Conservation (phyloP, 2,888 invertebrate species). For the Hybos culiciformis region DNA sequence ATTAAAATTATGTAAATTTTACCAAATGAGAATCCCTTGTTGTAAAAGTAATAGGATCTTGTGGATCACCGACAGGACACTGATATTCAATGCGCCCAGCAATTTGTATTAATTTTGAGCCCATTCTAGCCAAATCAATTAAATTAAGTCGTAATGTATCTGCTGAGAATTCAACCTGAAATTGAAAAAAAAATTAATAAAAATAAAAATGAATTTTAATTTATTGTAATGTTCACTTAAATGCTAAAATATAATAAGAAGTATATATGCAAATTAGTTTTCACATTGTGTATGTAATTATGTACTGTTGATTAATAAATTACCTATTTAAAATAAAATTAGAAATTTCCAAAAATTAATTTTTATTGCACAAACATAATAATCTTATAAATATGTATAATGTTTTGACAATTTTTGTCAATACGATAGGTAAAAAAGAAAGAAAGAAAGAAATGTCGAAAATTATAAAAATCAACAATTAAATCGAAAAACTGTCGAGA, state of each 20-base stretch:
- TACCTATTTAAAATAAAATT: too few species aligned
- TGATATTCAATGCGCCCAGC: conserved; percentile 76
- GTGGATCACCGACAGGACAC: conserved; percentile 71
- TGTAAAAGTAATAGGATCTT: conserved; percentile 84
- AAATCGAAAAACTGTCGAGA: too few species aligned
- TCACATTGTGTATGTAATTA: too few species aligned
- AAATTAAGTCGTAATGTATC: conserved; percentile 78
- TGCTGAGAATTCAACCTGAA: conserved; percentile 80
- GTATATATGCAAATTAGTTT: background rate
- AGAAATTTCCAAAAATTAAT: too few species aligned
- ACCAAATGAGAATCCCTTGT: conserved; percentile 86
- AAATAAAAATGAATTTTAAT: background rate
- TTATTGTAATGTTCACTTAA: background rate
- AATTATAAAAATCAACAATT: too few species aligned
- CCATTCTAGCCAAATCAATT: conserved; percentile 73
- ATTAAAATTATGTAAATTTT: conserved; percentile 37
- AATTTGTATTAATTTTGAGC: conserved; percentile 66
- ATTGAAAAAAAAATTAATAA: conserved; percentile 17
- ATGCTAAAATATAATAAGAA: background rate
- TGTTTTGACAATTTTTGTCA: too few species aligned
- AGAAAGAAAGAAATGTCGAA: too few species aligned
- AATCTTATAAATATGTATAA: too few species aligned
- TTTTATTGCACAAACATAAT: too few species aligned
- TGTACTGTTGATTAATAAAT: too few species aligned
- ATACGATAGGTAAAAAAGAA: too few species aligned